A percentile compares a stretch with the other conserved stretches of the same genome.
These are phyloP conservation scores for Nudaria mundana DNA, from an alignment of 2,888 invertebrate species.

Conservation along the genomic window DNA sequence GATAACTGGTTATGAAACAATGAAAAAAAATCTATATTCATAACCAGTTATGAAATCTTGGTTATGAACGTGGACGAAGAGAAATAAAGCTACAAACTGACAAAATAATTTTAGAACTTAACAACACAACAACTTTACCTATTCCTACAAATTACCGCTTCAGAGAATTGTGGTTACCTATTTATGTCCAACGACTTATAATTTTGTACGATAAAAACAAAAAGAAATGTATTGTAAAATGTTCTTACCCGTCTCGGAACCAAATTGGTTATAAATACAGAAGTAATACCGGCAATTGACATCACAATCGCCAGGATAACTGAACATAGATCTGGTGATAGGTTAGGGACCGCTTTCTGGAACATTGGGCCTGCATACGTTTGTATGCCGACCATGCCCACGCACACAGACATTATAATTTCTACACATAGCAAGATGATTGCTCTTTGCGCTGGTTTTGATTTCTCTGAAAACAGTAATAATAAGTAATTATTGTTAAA, in stretches of 20 bases:
- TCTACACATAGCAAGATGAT: slow-evolving; percentile 20
- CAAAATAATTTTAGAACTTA: too few relatives aligned
- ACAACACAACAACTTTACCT: neutral
- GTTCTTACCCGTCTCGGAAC: slow-evolving; percentile 72
- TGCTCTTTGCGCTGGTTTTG: slow-evolving; percentile 54
- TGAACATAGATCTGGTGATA: slow-evolving; percentile 69
- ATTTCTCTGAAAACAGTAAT: slow-evolving; percentile 41
- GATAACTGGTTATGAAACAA: too few relatives aligned
- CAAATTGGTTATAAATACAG: slow-evolving; percentile 66
- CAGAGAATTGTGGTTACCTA: too few relatives aligned
- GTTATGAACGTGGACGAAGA: too few relatives aligned
- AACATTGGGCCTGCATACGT: slow-evolving; percentile 68
- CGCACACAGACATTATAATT: slow-evolving; percentile 31
- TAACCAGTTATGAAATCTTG: too few relatives aligned
- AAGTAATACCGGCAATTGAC: slow-evolving; percentile 54
- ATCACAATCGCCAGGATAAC: slow-evolving; percentile 78
- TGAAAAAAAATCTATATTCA: too few relatives aligned
- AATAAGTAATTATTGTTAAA: too few relatives aligned
- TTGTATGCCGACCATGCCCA: slow-evolving; percentile 46
- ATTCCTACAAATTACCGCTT: too few relatives aligned
- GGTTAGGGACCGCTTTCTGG: slow-evolving; percentile 56
- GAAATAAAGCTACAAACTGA: too few relatives aligned
- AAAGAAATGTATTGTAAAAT: too few relatives aligned
- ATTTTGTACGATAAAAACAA: too few relatives aligned
- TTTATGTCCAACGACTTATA: too few relatives aligned